Evolutionary conservation across 2,888 invertebrate genomes (phyloP).

Genomic region (Ectobius pallidus): DNA sequence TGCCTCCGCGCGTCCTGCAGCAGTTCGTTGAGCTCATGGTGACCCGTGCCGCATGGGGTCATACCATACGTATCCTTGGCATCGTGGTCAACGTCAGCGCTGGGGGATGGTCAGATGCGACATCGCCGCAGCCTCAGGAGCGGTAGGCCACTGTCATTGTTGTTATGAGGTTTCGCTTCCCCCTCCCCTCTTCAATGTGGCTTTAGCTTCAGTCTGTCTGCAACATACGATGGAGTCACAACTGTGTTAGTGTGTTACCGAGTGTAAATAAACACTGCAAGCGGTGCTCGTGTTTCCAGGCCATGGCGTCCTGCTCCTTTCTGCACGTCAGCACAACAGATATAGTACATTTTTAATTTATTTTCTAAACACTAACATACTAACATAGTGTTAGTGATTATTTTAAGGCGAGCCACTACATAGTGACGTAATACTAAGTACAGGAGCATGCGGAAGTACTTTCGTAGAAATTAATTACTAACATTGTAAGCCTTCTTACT

Average conservation of each 20-base stretch:
- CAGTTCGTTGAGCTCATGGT: slow-evolving; percentile 26
- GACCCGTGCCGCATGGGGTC: slow-evolving; percentile 37
- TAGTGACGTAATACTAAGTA: too few species aligned
- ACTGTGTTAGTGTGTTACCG: slow-evolving; percentile 35
- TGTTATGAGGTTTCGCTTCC: slow-evolving; percentile 9
- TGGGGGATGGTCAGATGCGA: slow-evolving; percentile 25
- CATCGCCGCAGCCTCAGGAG: slow-evolving; percentile 13
- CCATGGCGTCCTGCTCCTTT: slow-evolving; percentile 38
- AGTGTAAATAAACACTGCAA: slow-evolving; percentile 16
- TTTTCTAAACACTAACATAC: not conserved
- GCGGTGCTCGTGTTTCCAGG: not conserved
- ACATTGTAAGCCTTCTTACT: too few species aligned
- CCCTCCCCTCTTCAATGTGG: not conserved
- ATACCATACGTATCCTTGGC: slow-evolving; percentile 55
- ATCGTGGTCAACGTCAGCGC: slow-evolving; percentile 47
- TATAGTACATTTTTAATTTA: slow-evolving; percentile 36
- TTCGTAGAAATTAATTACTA: too few species aligned
- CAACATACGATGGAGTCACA: not conserved
- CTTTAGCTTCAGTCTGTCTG: not conserved
- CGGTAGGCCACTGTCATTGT: slow-evolving; percentile 34
- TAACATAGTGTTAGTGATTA: not conserved
- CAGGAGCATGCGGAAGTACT: too few species aligned
- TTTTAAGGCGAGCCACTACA: too few species aligned
- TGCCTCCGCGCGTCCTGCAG: slow-evolving; percentile 20
- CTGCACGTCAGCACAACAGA: slow-evolving; percentile 38